Conservation (phyloP, 2,113 vertebrate genomes). For the Sebastes schlegelii region DNA sequence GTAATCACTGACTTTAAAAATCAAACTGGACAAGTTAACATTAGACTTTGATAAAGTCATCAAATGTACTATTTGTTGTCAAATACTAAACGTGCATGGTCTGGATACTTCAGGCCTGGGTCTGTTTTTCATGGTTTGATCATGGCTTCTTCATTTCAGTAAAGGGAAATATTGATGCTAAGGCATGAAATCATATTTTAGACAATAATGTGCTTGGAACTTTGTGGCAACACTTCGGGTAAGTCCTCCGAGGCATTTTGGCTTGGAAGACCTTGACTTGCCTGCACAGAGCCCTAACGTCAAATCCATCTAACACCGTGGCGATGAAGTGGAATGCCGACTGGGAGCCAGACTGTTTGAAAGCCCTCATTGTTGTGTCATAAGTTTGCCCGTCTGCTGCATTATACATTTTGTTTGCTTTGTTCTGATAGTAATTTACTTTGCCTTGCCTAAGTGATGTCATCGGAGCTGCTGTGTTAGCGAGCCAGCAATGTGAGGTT, state of each 20-base stretch:
- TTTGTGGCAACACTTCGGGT: background rate
- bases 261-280: background rate
- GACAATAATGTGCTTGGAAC: background rate
- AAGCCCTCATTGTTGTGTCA: too few species aligned
- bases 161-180: background rate
- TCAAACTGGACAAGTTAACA: background rate
- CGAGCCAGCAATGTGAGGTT: too few species aligned
- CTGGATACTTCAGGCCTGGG: background rate
- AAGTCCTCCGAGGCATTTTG: background rate
- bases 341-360: background rate
- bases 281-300: background rate
- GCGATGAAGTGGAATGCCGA: background rate
- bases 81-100: background rate
- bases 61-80: background rate
- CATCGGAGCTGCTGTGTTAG: background rate
- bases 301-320: background rate
- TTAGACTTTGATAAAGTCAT: background rate
- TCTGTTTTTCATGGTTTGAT: background rate
- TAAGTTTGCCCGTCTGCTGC: too few species aligned
- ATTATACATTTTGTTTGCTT: too few species aligned
- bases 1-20: background rate
- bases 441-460: background rate
- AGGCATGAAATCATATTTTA: background rate
- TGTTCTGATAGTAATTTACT: background rate
- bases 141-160: background rate